Percentiles rank a stretch among this genome's conserved stretches.
These are phyloP conservation scores for Thereva unica DNA, from an alignment of 2,888 invertebrate genomes.

Conservation along the genomic window DNA sequence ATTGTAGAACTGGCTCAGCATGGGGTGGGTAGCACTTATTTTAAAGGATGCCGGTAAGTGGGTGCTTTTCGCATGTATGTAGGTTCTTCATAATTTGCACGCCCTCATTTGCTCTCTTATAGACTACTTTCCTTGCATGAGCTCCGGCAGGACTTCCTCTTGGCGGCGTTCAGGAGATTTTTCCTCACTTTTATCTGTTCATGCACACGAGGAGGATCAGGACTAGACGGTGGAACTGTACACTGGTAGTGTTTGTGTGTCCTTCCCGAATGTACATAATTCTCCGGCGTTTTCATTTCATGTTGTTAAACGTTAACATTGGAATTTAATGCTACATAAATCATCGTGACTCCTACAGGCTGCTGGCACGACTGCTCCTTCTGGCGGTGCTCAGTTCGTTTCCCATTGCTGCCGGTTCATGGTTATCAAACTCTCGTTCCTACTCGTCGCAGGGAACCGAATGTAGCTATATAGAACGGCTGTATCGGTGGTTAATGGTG, in stretches of 20 bases:
- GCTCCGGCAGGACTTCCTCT: constrained; percentile 14
- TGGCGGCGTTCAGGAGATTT: constrained; percentile 8
- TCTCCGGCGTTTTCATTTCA: constrained; percentile 43
- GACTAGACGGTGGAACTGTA: not conserved
- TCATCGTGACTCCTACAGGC: constrained; percentile 47
- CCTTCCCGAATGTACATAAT: constrained; percentile 33
- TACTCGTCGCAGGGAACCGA: not conserved
- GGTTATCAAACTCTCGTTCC: not conserved
- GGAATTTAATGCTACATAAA: constrained; percentile 47
- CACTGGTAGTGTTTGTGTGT: constrained; percentile 5
- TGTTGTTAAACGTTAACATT: constrained; percentile 46
- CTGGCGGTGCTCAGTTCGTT: constrained; percentile 11
- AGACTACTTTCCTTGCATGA: constrained; percentile 11
- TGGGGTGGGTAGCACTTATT: constrained; percentile 18
- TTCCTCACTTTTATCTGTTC: constrained; percentile 5
- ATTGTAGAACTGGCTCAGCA: not conserved
- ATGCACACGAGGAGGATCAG: constrained; percentile 6
- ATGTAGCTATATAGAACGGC: constrained; percentile 10
- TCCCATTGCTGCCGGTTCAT: not conserved
- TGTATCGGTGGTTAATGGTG: constrained; percentile 26
- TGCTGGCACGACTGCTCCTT: constrained; percentile 37
- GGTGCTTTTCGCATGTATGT: constrained; percentile 16
- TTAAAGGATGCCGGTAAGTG: constrained; percentile 25
- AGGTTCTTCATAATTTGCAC: constrained; percentile 27
- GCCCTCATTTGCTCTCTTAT: constrained; percentile 31